Base-by-base conservation (phyloP, 2,888 invertebrate genomes). In the Drosophila melanocephala region DNA sequence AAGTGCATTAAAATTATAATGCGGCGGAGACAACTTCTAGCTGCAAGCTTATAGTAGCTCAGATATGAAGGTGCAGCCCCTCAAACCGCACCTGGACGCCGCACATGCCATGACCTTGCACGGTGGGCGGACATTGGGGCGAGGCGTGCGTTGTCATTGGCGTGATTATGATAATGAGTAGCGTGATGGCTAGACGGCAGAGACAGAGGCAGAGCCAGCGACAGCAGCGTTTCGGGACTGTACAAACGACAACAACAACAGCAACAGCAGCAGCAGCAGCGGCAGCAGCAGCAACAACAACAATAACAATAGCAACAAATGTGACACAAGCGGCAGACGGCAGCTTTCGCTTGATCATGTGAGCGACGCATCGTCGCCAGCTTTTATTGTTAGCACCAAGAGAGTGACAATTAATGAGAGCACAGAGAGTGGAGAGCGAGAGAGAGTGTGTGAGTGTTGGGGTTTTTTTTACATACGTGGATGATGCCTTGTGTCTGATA, bases 161-260 rank as follows among this genome's bases (percentile, higher is more conserved):
- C 85, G 81, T 85, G 87, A 85, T 85, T 87, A 85, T 85, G 83
- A 87, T 87, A 87, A 85, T 85, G 71, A 81, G 70, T 39, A 52
- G 75, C 67, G 71, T 63, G 76, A 61, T 51, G 64, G 74, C 67
- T 30, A 58, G 62, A 55, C 32, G 51, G n/a, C 47, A 42, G n/a
- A 5, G 53, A 12, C 22, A 19, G 28, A 5, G 53, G 3, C 19
- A 19, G 28, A 42, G 51, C 12, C 69, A 42, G 67, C 44, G 16
- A 35, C 58, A 56, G 50, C 44, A 47, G 37, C 47, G 57, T 35
- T 30, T 51, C 50, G 68, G 50, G 64, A 86, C 87, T 84, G 84
- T 84, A 84, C 87, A 65, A 51, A 51, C 50, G 35, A 30, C 69
- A 52, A 39, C 22, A 47, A 22, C 47, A 39, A 16, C 9, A 22